These are phyloP conservation scores for Myotis brandtii DNA, from an alignment of 2,113 vertebrate genomes.

Conservation along the genomic window DNA sequence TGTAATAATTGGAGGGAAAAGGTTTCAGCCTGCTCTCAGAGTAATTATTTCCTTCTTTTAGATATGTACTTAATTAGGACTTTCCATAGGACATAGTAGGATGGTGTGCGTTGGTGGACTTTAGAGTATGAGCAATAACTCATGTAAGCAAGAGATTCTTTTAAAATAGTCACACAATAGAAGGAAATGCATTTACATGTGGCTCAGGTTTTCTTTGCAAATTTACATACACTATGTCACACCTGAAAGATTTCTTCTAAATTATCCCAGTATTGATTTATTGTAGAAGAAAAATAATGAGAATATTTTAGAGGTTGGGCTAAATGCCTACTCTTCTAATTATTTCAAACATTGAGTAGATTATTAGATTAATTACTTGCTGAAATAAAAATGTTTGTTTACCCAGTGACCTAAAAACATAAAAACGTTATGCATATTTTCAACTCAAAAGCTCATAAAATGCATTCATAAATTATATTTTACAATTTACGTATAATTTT, in stretches of 20 bases:
- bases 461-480: neutral
- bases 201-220: neutral
- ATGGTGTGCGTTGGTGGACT: neutral
- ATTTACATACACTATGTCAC: neutral
- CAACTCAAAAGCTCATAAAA: slow-evolving; percentile 13
- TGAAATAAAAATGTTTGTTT: slow-evolving; percentile 42
- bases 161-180: neutral
- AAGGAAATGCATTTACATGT: neutral
- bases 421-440: neutral
- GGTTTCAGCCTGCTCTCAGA: neutral
- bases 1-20: neutral
- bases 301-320: neutral
- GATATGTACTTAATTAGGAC: neutral
- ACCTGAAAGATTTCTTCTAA: neutral
- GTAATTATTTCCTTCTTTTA: neutral
- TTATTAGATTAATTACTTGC: slow-evolving; percentile 46
- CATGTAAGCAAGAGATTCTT: neutral
- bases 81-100: neutral
- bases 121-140: neutral
- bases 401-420: neutral
- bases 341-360: neutral
- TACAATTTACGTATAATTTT: neutral
- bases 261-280: neutral
- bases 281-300: neutral
- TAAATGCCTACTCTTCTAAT: neutral